Percentiles rank a stretch among this genome's conserved stretches.
These are phyloP conservation scores for Cyprinodon variegatus DNA, from an alignment of 2,113 vertebrate species.

Conservation along the genomic window DNA sequence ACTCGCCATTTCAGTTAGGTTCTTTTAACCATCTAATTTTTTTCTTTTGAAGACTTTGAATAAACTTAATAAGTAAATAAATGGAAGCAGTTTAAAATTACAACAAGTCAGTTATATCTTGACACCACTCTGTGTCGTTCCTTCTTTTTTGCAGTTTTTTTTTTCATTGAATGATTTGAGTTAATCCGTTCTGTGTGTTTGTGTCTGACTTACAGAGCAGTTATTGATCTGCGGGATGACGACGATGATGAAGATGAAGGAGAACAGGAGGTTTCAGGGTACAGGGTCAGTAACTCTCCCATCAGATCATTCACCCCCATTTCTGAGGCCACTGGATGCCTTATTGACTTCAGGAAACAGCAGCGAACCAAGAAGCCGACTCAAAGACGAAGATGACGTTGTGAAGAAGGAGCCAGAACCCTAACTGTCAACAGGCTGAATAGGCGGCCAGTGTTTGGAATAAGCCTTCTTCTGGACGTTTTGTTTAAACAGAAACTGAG, in stretches of 20 bases:
- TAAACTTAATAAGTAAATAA: too few relatives aligned
- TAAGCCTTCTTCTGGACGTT: neutral
- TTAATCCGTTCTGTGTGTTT: neutral
- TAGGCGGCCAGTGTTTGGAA: neutral
- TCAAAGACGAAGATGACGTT: constrained; percentile 51
- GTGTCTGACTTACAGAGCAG: constrained; percentile 23
- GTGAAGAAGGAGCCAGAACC: neutral
- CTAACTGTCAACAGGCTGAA: neutral
- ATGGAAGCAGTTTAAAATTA: too few relatives aligned
- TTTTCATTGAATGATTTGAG: neutral
- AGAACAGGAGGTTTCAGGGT: neutral
- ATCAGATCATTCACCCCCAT: constrained; percentile 81
- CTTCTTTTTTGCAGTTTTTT: neutral
- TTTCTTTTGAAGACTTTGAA: too few relatives aligned
- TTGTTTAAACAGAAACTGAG: neutral
- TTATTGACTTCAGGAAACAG: constrained; percentile 80
- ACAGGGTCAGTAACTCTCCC: constrained; percentile 75
- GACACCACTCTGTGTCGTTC: too few relatives aligned
- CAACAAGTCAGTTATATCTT: too few relatives aligned
- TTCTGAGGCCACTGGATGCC: constrained; percentile 80
- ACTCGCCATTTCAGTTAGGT: too few relatives aligned
- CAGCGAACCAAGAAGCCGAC: constrained; percentile 47
- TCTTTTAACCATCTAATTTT: too few relatives aligned
- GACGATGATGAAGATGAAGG: constrained; percentile 12
- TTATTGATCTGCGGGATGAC: constrained; percentile 60